Conservation (phyloP, 2,113 vertebrate genomes). For the Dasyornis broadbenti region DNA sequence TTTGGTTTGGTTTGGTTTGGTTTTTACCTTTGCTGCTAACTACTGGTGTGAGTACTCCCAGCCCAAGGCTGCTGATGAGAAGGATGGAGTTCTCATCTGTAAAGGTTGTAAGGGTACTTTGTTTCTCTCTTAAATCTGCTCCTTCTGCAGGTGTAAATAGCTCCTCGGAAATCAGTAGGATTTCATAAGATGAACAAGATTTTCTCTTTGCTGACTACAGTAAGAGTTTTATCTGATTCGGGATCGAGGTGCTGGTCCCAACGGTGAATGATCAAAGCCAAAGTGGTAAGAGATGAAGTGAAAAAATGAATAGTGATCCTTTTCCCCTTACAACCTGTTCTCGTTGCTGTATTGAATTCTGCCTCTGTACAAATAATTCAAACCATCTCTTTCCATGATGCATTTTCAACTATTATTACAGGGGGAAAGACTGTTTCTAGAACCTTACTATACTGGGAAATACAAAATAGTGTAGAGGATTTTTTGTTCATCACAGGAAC, state of each 20-base stretch:
- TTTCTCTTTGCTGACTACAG: conserved; percentile 16
- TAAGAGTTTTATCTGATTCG: neutral
- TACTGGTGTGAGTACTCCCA: neutral
- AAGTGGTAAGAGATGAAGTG: neutral
- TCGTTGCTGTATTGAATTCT: neutral
- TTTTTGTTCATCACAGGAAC: neutral
- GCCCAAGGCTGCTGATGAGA: neutral
- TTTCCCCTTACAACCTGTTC: neutral
- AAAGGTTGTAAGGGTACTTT: neutral
- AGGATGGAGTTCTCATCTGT: neutral
- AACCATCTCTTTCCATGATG: neutral
- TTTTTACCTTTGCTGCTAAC: neutral
- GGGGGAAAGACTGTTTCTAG: neutral
- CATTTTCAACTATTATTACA: neutral
- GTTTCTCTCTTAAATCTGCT: neutral
- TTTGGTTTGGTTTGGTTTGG: neutral
- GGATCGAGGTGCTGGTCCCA: neutral
- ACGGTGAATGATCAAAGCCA: neutral
- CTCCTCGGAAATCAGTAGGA: neutral
- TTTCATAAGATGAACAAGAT: conserved; percentile 10
- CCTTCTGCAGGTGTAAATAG: neutral
- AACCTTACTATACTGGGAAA: neutral
- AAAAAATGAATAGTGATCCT: conserved; percentile 30
- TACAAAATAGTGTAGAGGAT: neutral
- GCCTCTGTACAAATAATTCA: neutral